Evolutionary conservation across 2,888 invertebrate genomes (phyloP).

Genomic region (Megamerina dolium): DNA sequence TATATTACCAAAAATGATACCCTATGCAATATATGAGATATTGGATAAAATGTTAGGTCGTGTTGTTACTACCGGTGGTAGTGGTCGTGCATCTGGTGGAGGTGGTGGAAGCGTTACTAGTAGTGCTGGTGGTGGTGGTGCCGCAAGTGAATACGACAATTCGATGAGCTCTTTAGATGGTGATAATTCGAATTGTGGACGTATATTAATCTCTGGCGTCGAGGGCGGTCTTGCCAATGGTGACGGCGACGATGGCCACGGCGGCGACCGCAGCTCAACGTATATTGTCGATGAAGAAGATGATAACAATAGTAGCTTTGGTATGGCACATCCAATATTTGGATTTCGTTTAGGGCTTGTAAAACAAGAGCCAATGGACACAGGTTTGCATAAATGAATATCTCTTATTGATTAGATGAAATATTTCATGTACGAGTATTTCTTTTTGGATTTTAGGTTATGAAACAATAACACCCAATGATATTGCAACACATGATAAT

Average conservation of each 20-base stretch:
- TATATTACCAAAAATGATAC: constrained; percentile 41
- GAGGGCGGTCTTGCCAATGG: constrained; percentile 18
- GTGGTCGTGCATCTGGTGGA: constrained; percentile 11
- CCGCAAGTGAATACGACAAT: constrained; percentile 27
- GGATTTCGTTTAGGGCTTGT: constrained; percentile 44
- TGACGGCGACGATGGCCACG: constrained; percentile 6
- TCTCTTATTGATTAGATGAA: too few relatives aligned
- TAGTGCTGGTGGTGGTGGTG: constrained; percentile 11
- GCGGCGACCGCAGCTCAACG: too few relatives aligned
- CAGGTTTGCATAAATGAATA: constrained; percentile 30
- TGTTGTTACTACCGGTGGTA: constrained; percentile 11
- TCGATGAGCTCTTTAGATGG: constrained; percentile 28
- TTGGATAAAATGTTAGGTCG: constrained; percentile 35
- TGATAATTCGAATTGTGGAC: constrained; percentile 19
- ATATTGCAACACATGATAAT: constrained; percentile 21
- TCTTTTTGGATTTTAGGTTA: constrained; percentile 28
- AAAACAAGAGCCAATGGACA: constrained; percentile 42
- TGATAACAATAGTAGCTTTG: constrained; percentile 24
- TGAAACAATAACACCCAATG: constrained; percentile 24
- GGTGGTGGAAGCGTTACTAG: too few relatives aligned
- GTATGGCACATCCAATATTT: constrained; percentile 44
- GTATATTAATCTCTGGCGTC: constrained; percentile 11
- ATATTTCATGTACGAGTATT: background rate
- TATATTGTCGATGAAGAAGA: constrained; percentile 14
- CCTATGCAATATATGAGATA: constrained; percentile 36